Conservation (phyloP, 2,888 invertebrate species). For the Lasioglossum calceatum region DNA sequence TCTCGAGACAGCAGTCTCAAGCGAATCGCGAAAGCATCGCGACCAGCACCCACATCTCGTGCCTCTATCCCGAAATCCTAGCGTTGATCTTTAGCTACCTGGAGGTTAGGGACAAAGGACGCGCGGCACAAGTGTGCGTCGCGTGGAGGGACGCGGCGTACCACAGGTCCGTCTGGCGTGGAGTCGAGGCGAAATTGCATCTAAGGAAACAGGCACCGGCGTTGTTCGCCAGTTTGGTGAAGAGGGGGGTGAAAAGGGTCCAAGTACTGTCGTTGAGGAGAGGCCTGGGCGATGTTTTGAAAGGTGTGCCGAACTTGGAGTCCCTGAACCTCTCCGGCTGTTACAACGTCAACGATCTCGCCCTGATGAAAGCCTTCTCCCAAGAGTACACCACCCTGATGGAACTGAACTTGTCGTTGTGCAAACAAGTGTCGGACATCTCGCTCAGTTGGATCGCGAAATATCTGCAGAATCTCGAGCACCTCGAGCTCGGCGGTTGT, state of each 20-base stretch:
- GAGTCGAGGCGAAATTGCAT: slow-evolving; percentile 96
- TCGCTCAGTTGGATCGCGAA: slow-evolving; percentile 94
- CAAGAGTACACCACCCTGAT: slow-evolving; percentile 91
- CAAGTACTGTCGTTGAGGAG: slow-evolving; percentile 95
- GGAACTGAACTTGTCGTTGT: slow-evolving; percentile 94
- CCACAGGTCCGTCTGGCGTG: slow-evolving; percentile 96
- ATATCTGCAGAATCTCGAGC: slow-evolving; percentile 93
- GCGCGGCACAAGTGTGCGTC: slow-evolving; percentile 95
- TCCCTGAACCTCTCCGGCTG: slow-evolving; percentile 96
- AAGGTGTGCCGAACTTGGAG: slow-evolving; percentile 93
- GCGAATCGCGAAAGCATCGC: slow-evolving; percentile 51
- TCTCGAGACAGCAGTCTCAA: slow-evolving; percentile 62
- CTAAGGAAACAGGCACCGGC: slow-evolving; percentile 93
- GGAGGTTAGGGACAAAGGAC: slow-evolving; percentile 94
- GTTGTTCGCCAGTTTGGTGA: slow-evolving; percentile 93
- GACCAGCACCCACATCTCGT: slow-evolving; percentile 89
- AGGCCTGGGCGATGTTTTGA: slow-evolving; percentile 93
- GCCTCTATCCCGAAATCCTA: slow-evolving; percentile 96
- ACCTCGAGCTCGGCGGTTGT: slow-evolving; percentile 96
- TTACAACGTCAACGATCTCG: slow-evolving; percentile 95
- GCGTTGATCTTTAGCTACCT: slow-evolving; percentile 96
- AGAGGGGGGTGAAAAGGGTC: slow-evolving; percentile 94
- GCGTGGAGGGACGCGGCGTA: slow-evolving; percentile 97
- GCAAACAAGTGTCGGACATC: slow-evolving; percentile 97
- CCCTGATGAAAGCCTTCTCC: slow-evolving; percentile 93